Evolutionary conservation across 2,113 vertebrate species (phyloP), one percentile per base, ranked within the genome.

Genomic region (Sylvilagus bachmani): DNA sequence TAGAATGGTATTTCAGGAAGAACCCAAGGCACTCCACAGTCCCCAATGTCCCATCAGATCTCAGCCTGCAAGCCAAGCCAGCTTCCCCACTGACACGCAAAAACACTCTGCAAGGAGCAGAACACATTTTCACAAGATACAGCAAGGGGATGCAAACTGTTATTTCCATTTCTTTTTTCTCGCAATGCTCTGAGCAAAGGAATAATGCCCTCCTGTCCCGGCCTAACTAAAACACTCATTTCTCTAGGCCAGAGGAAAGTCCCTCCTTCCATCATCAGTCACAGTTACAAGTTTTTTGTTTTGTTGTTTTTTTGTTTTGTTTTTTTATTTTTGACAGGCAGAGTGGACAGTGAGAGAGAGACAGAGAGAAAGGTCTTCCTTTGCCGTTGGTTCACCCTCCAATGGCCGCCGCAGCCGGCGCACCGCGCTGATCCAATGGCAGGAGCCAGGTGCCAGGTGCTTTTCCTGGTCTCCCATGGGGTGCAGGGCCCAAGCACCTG

Each of bases 31-130:
- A 69, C 24, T 51, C 55, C 27, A 78, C 44, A 31, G 71, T n/a
- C 31, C 13, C 82, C 10, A 25, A 44, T 33, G 27, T 1, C 58
- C 27, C 49, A 78, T 31, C 17, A 71, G 87, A 71, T 93, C 85
- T 44, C 16, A 31, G 29, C 66, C 88, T 93, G 64, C 77, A 91
- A 27, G 82, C 24, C 58, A 53, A 93, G 64, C 14, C 62, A 71
- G 38, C 33, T 87, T 83, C 55, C 53, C 67, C 70, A 87, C 1
- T 36, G 31, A 82, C 31, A 89, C 44, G 73, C 21, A 78, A 90
- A 81, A 86, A 36, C 36, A 87, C n/a, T 87, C n/a, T 83, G 33
- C 77, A 94, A 90, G 86, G 31, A 90, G 74, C 64, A 78, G 27
- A n/a, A 75, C 36, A 55, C 31, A 64, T 55, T 75, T 83, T 91